Evolutionary conservation across 2,113 vertebrate genomes (phyloP), one percentile per base, ranked within the genome.

Genomic region (Hirundichthys speculiger): DNA sequence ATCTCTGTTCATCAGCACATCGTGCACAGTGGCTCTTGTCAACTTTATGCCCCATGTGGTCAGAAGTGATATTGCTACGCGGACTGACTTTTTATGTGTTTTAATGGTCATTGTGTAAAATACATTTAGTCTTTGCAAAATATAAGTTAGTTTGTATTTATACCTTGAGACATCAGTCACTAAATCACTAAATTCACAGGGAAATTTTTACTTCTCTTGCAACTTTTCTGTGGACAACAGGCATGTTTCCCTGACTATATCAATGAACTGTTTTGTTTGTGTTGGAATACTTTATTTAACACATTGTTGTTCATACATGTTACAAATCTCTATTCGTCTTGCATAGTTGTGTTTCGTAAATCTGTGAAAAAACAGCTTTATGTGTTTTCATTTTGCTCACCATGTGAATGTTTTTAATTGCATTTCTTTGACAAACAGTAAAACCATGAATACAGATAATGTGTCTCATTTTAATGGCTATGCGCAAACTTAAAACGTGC

Each of bases 261-360:
- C 16, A 51, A 40, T 58, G 1, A 53, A 47, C 11, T 54, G 11
- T 30, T 66, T 43, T 49, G 41, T 53, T 14, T 11, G 25, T 65
- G 1, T 39, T 68, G 30, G 7, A 34, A 34, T 34, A 9, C 47
- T 24, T 1, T 53, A 39, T 76, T 49, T 20, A 59, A 38, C 55
- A 69, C 20, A 75, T 74, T 20, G 15, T 46, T 88, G 73, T 86
- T 70, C 16, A 80, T 19, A 80, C 48, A 25, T 66, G 51, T 56
- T 77, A 14, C 20, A 59, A n/a, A n/a, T n/a, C n/a, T n/a, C n/a
- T n/a, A n/a, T n/a, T n/a, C n/a, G n/a, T 30, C 9, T 13, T 64
- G 49, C 14, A 47, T 40, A 13, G 57, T 64, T 78, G 21, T 53
- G 21, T 55, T 63, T 50, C 10, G 77, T 67, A 70, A 67, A 41